These are phyloP conservation scores for Pipra filicauda DNA, from an alignment of 2,113 vertebrate species.

Conservation along the genomic window DNA sequence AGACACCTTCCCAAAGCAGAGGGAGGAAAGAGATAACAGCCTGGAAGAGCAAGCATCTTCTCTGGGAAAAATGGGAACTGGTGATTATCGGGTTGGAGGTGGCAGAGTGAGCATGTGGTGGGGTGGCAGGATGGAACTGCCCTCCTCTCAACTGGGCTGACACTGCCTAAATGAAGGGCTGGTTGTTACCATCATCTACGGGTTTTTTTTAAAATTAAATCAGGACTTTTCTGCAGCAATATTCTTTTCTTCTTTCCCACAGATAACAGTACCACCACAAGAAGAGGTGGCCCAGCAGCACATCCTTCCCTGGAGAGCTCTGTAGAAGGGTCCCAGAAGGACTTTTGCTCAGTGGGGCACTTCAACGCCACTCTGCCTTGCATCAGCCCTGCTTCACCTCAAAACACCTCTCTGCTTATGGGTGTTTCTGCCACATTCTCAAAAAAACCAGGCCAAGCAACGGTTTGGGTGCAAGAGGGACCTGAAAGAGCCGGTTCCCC, in stretches of 20 bases:
- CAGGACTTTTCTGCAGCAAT: not conserved
- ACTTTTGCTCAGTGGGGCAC: not conserved
- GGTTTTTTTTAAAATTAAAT: not conserved
- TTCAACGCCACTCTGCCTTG: accelerated
- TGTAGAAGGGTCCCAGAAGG: not conserved
- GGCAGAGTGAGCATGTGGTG: accelerated
- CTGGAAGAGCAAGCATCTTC: not conserved
- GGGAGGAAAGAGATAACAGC: not conserved
- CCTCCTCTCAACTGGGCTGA: not conserved
- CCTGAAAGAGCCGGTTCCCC: not conserved
- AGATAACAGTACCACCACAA: not conserved
- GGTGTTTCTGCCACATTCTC: not conserved
- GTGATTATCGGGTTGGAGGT: not conserved
- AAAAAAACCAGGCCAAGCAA: not conserved
- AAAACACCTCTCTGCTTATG: not conserved
- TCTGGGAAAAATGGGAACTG: not conserved
- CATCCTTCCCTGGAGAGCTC: not conserved
- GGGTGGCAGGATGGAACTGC: not conserved
- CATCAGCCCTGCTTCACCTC: not conserved
- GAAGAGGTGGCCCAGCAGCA: not conserved
- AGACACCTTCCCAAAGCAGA: not conserved
- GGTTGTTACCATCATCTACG: not conserved
- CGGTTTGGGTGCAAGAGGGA: not conserved
- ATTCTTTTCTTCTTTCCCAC: not conserved
- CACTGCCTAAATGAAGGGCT: not conserved